Percentiles rank a stretch among this genome's conserved stretches.
phyloP scores from a whole-genome alignment of 2,797 vertebrate species.

The Siniperca undulata region DNA sequence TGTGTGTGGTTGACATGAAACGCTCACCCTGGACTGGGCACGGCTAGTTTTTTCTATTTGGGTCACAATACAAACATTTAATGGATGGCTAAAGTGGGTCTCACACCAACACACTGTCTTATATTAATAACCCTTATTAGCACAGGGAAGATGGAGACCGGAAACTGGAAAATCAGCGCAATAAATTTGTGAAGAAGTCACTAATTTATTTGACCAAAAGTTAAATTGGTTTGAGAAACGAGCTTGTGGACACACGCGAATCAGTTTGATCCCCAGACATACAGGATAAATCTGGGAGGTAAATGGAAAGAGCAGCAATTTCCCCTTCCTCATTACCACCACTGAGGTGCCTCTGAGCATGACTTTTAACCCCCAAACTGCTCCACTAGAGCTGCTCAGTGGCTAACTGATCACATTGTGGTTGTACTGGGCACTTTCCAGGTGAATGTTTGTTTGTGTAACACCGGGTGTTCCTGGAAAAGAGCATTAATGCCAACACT shows the following conservation, averaged over 20 bases:
- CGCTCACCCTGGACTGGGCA: slow-evolving; percentile 22
- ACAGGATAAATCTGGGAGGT: neutral
- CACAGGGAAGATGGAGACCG: neutral
- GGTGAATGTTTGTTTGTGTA: slow-evolving; percentile 1
- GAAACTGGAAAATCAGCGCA: slow-evolving; percentile 28
- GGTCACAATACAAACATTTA: slow-evolving; percentile 56
- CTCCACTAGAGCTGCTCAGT: slow-evolving; percentile 14
- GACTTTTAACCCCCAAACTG: slow-evolving; percentile 9
- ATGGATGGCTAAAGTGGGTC: slow-evolving; percentile 48
- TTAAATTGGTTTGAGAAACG: neutral
- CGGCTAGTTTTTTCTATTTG: slow-evolving; percentile 42
- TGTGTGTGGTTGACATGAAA: slow-evolving; percentile 42
- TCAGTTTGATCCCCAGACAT: neutral
- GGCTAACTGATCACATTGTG: neutral
- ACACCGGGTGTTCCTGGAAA: slow-evolving; percentile 15
- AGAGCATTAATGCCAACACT: neutral
- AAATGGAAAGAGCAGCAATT: neutral
- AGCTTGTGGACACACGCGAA: neutral
- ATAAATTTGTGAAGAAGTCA: neutral
- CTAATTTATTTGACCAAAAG: neutral
- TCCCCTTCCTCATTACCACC: neutral
- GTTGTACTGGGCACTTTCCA: neutral
- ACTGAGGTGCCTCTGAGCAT: neutral
- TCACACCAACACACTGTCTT: slow-evolving; percentile 25
- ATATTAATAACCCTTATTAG: slow-evolving; percentile 19